A percentile compares a stretch with the other conserved stretches of the same genome.
Evolutionary conservation across 2,113 vertebrate species (phyloP).

Genomic region (Tragelaphus imberbis): DNA sequence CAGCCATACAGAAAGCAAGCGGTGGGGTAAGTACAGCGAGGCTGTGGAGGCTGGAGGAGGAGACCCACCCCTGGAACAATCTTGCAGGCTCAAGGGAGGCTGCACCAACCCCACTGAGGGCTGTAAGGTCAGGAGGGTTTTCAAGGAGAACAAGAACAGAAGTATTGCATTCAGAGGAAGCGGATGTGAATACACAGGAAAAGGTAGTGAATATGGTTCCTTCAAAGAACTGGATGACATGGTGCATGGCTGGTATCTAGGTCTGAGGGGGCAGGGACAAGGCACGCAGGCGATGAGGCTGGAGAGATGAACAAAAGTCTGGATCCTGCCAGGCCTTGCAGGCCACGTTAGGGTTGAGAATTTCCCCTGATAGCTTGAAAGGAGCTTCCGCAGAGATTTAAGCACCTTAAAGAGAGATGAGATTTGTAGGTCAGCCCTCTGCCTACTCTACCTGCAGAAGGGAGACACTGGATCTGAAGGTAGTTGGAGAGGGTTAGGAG

Average conservation of each 20-base stretch:
- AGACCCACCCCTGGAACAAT: fast-evolving
- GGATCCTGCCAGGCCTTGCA: not conserved
- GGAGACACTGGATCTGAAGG: not conserved
- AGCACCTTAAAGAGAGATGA: not conserved
- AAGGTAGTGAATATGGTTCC: not conserved
- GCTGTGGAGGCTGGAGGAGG: not conserved
- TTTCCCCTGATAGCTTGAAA: not conserved
- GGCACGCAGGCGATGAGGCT: fast-evolving
- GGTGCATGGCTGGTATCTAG: fast-evolving
- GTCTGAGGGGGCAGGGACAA: not conserved
- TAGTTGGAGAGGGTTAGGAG: fast-evolving
- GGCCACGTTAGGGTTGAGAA: not conserved
- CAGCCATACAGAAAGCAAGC: not conserved
- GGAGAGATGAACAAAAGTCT: not conserved
- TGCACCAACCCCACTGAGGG: fast-evolving
- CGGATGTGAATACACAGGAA: not conserved
- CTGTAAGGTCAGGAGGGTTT: not conserved
- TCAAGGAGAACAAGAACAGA: not conserved
- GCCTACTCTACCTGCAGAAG: not conserved
- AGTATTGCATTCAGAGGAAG: not conserved
- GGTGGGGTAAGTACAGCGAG: fast-evolving
- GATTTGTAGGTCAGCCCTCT: not conserved
- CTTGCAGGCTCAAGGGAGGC: not conserved
- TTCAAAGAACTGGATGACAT: not conserved
- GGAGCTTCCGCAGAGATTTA: too few relatives aligned